Conservation (phyloP, 2,888 invertebrate species). For the Caenorhabditis auriculariae region DNA sequence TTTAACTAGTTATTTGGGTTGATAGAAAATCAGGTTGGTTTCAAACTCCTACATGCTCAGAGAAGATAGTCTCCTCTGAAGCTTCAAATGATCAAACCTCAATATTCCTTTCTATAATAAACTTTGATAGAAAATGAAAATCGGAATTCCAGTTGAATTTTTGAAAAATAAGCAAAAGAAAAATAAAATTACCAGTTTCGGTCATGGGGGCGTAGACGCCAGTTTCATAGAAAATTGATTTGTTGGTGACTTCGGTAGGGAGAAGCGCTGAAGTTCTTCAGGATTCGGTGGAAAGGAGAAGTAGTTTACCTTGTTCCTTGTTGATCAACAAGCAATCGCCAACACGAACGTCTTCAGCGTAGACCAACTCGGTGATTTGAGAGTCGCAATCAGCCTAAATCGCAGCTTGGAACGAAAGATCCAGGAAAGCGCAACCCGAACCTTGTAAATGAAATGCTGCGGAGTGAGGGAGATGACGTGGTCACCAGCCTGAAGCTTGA, state of each 20-base stretch:
- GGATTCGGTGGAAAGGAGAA: background rate
- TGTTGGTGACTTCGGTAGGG: conserved; percentile 18
- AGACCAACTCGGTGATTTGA: conserved; percentile 23
- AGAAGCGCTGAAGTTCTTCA: conserved; percentile 17
- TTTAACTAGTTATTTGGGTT: too few species aligned
- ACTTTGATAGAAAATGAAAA: too few species aligned
- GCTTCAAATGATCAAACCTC: too few species aligned
- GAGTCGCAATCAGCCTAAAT: conserved; percentile 14
- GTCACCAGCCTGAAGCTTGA: conserved; percentile 36
- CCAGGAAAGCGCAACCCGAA: background rate
- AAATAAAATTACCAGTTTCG: conserved; percentile 31
- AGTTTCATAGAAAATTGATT: conserved; percentile 25
- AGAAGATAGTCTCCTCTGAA: too few species aligned
- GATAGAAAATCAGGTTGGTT: too few species aligned
- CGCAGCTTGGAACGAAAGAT: background rate
- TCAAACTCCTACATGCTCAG: too few species aligned
- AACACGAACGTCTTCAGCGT: conserved; percentile 45
- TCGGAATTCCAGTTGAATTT: too few species aligned
- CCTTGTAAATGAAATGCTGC: conserved; percentile 55
- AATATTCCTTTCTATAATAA: too few species aligned
- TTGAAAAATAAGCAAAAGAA: background rate
- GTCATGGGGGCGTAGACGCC: conserved; percentile 58
- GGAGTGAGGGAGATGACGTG: conserved; percentile 42
- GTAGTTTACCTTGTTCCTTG: conserved; percentile 8
- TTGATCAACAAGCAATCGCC: conserved; percentile 48